These are phyloP conservation scores for Eclectus roratus DNA, from an alignment of 2,113 vertebrate genomes.

Conservation along the genomic window DNA sequence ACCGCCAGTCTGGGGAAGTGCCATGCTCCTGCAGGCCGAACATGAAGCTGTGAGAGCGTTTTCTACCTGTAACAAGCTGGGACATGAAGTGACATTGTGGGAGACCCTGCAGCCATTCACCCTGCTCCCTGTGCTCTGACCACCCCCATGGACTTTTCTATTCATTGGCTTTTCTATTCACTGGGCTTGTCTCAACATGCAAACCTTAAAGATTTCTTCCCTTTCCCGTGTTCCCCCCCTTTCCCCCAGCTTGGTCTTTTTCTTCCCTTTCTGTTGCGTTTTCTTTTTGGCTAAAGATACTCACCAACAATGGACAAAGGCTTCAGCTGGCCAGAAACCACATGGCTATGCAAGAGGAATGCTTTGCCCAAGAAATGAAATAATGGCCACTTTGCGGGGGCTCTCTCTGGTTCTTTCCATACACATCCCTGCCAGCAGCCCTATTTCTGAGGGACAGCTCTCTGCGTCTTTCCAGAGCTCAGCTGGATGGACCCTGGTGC, in stretches of 20 bases:
- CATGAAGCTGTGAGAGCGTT: fast-evolving
- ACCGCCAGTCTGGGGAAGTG: neutral
- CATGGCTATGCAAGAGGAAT: neutral
- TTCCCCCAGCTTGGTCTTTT: neutral
- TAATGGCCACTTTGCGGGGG: neutral
- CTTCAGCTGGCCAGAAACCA: neutral
- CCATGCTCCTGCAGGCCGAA: neutral
- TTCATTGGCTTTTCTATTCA: neutral
- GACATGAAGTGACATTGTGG: neutral
- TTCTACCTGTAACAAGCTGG: neutral
- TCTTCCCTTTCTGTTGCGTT: neutral
- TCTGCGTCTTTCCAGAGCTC: neutral
- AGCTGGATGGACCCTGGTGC: neutral
- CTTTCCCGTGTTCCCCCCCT: no score
- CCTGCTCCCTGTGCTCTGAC: neutral
- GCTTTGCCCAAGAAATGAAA: neutral
- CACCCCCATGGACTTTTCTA: neutral
- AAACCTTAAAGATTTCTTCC: neutral
- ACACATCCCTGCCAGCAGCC: neutral
- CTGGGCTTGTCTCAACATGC: constrained; percentile 24
- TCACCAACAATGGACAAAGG: neutral
- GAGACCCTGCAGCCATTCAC: neutral
- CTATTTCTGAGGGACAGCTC: neutral
- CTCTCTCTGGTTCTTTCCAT: neutral
- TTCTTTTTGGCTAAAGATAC: neutral